Base-by-base conservation (phyloP, 2,113 vertebrate genomes). In the Agelaius tricolor region DNA sequence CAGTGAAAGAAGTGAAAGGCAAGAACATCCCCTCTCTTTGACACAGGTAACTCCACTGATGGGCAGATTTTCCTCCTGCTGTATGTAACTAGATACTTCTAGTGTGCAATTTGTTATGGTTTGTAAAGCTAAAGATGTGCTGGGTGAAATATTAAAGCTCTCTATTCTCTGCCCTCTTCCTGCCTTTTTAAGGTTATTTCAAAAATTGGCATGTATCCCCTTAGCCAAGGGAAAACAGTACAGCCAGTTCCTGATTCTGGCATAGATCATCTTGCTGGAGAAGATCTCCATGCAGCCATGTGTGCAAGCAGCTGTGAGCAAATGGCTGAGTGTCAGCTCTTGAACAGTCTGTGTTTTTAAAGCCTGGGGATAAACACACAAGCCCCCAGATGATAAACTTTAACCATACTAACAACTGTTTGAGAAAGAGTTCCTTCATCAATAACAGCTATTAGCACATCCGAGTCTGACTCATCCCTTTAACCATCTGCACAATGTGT, bases 271-370 rank as follows among this genome's bases (percentile, higher is more conserved):
- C 71, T 67, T 84, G 47, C 66, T 79, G 62, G 57, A 81, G 73
- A 87, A 67, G 47, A 30, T 75, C 82, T 82, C 74, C 47, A 35
- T 39, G 55, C 46, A 84, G 82, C 51, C 85, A 75, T 31, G 52
- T 78, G 74, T 62, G 52, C 52, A 78, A 90, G 73, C 89, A 96
- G 73, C 80, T 89, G 76, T 62, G 43, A 87, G 37, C 47, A 74
- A 94, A 59, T 12, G 24, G 47, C 69, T 58, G 26, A 74, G n/a
- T 1, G 0, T 44, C 72, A 65, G 80, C 57, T 87, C 84, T 71
- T 81, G 55, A 94, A 81, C 65, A 96, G 73, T 13, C 65, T 87
- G 61, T 88, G 91, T 93, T 89, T 72, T 66, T 88, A 84, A 94
- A 84, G 65, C 39, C 65, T 59, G 26, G 31, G 86, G 35, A 71